Conservation (phyloP, 2,888 invertebrate genomes). For the Andrena trimmerana region DNA sequence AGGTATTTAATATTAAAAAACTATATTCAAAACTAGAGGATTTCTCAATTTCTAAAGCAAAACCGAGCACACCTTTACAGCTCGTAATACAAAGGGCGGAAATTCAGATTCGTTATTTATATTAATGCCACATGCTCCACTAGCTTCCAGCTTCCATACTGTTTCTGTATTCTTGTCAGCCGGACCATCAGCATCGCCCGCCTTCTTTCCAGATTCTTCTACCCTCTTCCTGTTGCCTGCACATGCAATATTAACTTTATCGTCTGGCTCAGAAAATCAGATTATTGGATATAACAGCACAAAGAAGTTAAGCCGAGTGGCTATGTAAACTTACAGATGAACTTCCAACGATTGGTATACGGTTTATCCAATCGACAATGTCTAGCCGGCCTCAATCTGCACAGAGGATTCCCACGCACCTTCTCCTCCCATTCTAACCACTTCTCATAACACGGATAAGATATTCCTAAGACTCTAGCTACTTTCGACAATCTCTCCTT, state of each 20-base stretch:
- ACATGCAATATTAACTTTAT: slow-evolving; percentile 75
- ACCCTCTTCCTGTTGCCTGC: slow-evolving; percentile 82
- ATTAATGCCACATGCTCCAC: slow-evolving; percentile 80
- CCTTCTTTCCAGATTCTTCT: slow-evolving; percentile 76
- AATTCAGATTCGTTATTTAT: slow-evolving; percentile 80
- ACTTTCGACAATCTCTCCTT: slow-evolving; percentile 80
- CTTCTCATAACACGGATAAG: slow-evolving; percentile 81
- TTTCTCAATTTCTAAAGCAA: slow-evolving; percentile 44
- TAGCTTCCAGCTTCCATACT: slow-evolving; percentile 81
- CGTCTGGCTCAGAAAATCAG: slow-evolving; percentile 55
- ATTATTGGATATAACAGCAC: not conserved
- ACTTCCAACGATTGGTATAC: slow-evolving; percentile 83
- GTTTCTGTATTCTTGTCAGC: slow-evolving; percentile 74
- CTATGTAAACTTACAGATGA: slow-evolving; percentile 79
- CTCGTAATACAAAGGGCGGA: slow-evolving; percentile 83
- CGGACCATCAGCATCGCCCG: slow-evolving; percentile 71
- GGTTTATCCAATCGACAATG: slow-evolving; percentile 77
- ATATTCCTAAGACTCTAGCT: slow-evolving; percentile 79
- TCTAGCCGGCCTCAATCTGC: slow-evolving; percentile 78
- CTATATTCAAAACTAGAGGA: not conserved
- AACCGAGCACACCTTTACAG: slow-evolving; percentile 82
- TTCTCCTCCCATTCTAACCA: slow-evolving; percentile 79
- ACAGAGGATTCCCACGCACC: slow-evolving; percentile 77
- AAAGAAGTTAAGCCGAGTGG: not conserved
- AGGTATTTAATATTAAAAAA: slow-evolving; percentile 28